A percentile compares a stretch with the other conserved stretches of the same genome.
These are phyloP conservation scores for Microplitis mediator DNA, from an alignment of 1,140 invertebrate genomes.

Conservation along the genomic window DNA sequence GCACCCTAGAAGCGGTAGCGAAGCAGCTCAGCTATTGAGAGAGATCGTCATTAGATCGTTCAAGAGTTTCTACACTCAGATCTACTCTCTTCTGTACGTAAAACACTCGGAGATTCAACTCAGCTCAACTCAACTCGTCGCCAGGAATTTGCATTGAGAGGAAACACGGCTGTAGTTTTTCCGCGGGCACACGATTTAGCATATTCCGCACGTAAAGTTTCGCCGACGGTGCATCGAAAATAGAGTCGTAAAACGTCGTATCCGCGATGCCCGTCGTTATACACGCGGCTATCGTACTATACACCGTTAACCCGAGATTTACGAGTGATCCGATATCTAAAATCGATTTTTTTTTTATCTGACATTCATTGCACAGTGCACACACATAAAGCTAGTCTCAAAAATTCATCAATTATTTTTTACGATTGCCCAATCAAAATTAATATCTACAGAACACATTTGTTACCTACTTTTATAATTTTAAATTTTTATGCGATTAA, in stretches of 20 bases:
- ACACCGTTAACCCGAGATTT: slow-evolving; percentile 12
- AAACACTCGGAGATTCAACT: not conserved
- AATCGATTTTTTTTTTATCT: slow-evolving; percentile 15
- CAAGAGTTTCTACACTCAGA: slow-evolving; percentile 34
- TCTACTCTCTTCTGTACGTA: not conserved
- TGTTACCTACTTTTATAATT: too few species aligned
- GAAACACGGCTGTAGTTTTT: slow-evolving; percentile 37
- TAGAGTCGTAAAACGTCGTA: slow-evolving; percentile 37
- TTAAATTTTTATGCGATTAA: too few species aligned
- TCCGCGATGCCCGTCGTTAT: slow-evolving; percentile 3
- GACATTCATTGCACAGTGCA: too few species aligned
- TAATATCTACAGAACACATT: too few species aligned
- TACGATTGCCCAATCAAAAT: too few species aligned
- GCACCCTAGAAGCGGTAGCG: slow-evolving; percentile 30
- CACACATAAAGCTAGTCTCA: too few species aligned
- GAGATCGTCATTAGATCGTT: slow-evolving; percentile 41
- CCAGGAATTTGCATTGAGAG: slow-evolving; percentile 22
- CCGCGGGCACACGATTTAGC: slow-evolving; percentile 37
- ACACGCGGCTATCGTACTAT: not conserved
- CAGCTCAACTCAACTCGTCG: not conserved
- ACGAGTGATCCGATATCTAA: slow-evolving; percentile 21
- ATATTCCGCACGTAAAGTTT: slow-evolving; percentile 43
- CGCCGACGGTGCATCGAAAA: slow-evolving; percentile 27
- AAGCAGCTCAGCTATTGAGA: not conserved
- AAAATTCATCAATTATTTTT: too few species aligned